Conservation (phyloP, 2,888 invertebrate genomes). For the Eristalis intricaria region DNA sequence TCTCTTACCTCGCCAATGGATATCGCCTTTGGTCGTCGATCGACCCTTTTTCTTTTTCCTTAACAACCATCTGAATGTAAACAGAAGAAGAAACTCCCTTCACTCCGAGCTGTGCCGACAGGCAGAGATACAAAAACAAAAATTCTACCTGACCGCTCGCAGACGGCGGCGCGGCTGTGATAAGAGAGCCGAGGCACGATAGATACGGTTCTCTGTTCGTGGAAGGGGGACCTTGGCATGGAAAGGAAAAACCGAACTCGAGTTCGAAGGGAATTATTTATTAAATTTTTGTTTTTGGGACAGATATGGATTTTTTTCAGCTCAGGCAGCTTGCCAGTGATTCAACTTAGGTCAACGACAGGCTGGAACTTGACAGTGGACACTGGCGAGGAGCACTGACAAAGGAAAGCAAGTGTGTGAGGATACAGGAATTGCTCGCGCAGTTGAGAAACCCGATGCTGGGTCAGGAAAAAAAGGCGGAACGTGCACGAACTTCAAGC, state of each 20-base stretch:
- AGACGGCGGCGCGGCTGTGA: background rate
- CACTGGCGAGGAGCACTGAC: no score
- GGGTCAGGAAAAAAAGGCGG: no score
- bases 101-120: background rate
- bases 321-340: background rate
- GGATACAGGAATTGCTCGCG: no score
- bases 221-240: background rate
- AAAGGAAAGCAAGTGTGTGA: no score
- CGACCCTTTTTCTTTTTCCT: background rate
- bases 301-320: background rate
- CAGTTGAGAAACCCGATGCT: no score
- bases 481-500: no score
- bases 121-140: background rate
- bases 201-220: background rate
- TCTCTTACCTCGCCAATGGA: background rate
- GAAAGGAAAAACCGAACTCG: background rate
- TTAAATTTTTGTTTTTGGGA: background rate
- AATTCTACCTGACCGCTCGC: background rate
- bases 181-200: background rate
- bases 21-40: background rate
- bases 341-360: background rate
- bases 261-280: background rate
- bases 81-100: background rate
- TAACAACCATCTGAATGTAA: background rate
- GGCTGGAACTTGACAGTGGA: no score